Evolutionary conservation across 2,888 invertebrate species (phyloP).

Genomic region (Netelia virgata): DNA sequence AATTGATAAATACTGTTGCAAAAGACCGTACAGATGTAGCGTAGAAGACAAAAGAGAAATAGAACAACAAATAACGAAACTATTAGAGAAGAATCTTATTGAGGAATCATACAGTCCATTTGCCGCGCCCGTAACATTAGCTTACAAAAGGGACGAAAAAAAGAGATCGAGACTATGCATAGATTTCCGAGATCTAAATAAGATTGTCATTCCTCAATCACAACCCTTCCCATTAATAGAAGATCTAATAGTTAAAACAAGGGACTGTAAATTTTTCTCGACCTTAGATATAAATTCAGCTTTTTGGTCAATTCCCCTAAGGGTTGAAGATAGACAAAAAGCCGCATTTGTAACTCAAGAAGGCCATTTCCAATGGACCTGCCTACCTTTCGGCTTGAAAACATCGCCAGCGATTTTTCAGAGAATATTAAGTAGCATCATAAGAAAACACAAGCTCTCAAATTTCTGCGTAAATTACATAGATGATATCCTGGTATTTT

Average conservation of each 20-base stretch:
- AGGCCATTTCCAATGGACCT: conserved; percentile 39
- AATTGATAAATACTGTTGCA: conserved; percentile 25
- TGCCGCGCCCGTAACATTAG: conserved; percentile 54
- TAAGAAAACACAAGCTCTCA: conserved; percentile 42
- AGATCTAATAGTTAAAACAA: conserved; percentile 50
- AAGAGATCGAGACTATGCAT: conserved; percentile 50
- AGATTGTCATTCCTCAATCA: conserved; percentile 44
- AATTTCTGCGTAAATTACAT: conserved; percentile 41
- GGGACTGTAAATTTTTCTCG: conserved; percentile 47
- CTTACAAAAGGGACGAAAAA: conserved; percentile 56
- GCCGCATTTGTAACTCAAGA: conserved; percentile 10
- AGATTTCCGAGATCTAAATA: conserved; percentile 50
- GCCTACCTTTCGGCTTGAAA: conserved; percentile 38
- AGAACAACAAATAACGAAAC: conserved; percentile 49
- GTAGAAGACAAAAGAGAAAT: conserved; percentile 56
- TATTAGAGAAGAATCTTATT: conserved; percentile 43
- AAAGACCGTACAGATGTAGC: conserved; percentile 53
- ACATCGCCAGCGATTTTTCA: conserved; percentile 53
- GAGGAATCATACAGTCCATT: conserved; percentile 59
- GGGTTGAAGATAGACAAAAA: conserved; percentile 47
- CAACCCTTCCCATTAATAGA: conserved; percentile 52
- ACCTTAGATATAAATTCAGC: conserved; percentile 49
- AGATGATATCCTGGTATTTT: conserved; percentile 50
- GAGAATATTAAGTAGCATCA: conserved; percentile 43
- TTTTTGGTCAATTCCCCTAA: conserved; percentile 45